Evolutionary conservation across 2,888 invertebrate species (phyloP).

Genomic region (Epirrhoe alternata): DNA sequence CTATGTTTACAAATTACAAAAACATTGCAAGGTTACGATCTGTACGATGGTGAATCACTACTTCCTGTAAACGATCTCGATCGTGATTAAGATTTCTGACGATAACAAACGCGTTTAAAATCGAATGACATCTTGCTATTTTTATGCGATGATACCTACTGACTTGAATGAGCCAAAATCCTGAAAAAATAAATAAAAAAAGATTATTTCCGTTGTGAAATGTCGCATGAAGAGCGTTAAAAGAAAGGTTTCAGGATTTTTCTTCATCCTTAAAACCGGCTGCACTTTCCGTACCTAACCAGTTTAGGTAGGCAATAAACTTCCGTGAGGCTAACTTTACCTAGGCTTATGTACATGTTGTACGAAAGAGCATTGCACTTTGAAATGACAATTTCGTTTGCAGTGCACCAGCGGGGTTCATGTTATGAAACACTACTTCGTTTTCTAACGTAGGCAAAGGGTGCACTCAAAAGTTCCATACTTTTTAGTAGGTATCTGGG

Average conservation of each 20-base stretch:
- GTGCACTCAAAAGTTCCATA: too few species aligned
- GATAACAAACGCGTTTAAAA: slow-evolving; percentile 33
- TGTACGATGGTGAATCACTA: slow-evolving; percentile 46
- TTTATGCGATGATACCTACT: slow-evolving; percentile 29
- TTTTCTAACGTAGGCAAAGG: too few species aligned
- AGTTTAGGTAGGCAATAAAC: neutral
- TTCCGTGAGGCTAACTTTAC: neutral
- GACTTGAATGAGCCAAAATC: neutral
- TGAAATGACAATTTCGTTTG: too few species aligned
- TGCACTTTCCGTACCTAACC: neutral
- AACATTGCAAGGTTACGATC: neutral
- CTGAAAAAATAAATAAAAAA: too few species aligned
- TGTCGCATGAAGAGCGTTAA: too few species aligned
- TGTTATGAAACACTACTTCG: too few species aligned
- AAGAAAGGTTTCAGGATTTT: too few species aligned
- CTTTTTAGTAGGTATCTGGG: too few species aligned
- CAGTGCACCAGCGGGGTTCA: too few species aligned
- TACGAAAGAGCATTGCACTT: neutral
- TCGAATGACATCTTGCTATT: slow-evolving; percentile 30
- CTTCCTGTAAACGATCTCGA: slow-evolving; percentile 50
- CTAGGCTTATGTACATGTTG: too few species aligned
- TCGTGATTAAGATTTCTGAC: slow-evolving; percentile 65
- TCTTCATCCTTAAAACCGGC: too few species aligned
- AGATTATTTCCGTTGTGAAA: too few species aligned
- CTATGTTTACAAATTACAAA: neutral